Base-by-base conservation (phyloP, 2,113 vertebrate species). In the Callaeas wilsoni region DNA sequence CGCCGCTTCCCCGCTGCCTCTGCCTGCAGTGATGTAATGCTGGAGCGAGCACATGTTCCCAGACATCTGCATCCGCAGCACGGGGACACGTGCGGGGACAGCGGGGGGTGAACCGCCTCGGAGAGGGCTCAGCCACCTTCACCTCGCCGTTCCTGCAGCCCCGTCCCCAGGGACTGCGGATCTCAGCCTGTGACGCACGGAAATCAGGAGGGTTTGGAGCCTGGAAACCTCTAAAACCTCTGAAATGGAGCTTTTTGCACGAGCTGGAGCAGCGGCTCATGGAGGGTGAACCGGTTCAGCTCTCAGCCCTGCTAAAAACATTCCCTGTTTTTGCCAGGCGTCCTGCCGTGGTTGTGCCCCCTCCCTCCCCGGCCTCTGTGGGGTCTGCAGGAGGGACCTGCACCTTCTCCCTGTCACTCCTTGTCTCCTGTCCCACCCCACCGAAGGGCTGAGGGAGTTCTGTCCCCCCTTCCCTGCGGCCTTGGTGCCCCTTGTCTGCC, bases 21-120 rank as follows among this genome's bases (percentile, higher is more conserved):
- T 20, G n/a, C 57, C 59, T 16, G 83, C 95, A 91, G 4, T 82
- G 96, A 81, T 12, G 93, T 55, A 37, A 79, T 16, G 84, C 93
- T 26, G 93, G n/a, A 78, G 56, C 26, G 14, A 50, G 84, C 93
- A 9, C 84, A 15, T 27, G 76, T 19, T 37, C 84, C 1, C 69
- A 35, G 86, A 9, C 80, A 84, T 17, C 92, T 46, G 94, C 94
- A 90, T 20, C 93, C 68, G 70, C 91, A 92, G 74, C 89, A 1
- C 7, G 4, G 16, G 1, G 47, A 84, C 91, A 74, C 87, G 65
- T 71, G 80, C 68, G 17, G 80, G 42, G 60, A 16, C 19, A 23
- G 89, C 16, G 1, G 76, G 84, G 75, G 71, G 7, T 16, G 89
- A 84, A 2, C 42, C 73, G 37, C 50, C 76, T 59, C 7, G 32